A percentile compares a stretch with the other conserved stretches of the same genome.
Conservation (phyloP, 2,113 vertebrate genomes). For the Trichechus manatus region DNA sequence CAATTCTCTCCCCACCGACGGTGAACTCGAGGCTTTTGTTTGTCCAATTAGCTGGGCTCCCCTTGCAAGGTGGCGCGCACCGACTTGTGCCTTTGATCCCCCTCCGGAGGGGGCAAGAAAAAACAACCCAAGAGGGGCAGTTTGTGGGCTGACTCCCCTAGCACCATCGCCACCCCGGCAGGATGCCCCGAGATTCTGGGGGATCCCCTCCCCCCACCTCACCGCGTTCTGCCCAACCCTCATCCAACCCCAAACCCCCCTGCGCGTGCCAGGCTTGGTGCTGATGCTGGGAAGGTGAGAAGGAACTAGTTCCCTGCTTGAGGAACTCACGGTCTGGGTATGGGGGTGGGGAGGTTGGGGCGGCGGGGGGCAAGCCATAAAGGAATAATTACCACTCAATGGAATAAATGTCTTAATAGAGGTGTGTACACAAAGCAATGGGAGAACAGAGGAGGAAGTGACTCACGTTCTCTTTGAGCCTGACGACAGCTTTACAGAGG, state of each 20-base stretch:
- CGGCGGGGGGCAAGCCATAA: not conserved
- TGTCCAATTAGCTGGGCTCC: not conserved
- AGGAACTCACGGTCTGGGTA: not conserved
- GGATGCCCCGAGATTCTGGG: not conserved
- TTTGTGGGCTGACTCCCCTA: not conserved
- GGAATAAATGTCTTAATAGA: not conserved
- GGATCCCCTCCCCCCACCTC: not conserved
- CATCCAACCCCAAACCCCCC: fast-evolving
- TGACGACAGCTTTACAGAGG: not conserved
- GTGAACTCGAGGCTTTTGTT: conserved; percentile 23
- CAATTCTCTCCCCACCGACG: not conserved
- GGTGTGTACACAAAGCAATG: not conserved
- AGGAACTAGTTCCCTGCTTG: not conserved
- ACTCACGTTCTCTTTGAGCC: not conserved
- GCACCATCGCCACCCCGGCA: not conserved
- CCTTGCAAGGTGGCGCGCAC: fast-evolving
- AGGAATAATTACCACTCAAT: fast-evolving
- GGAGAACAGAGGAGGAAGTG: not conserved
- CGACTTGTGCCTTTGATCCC: fast-evolving
- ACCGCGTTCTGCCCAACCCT: not conserved
- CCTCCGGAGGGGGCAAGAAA: not conserved
- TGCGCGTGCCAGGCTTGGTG: not conserved
- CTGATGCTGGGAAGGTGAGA: no score
- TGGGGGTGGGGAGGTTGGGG: not conserved
- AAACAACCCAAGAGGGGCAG: fast-evolving